phyloP scores from a whole-genome alignment of 1,140 invertebrate genomes.

The Brachionus calyciflorus region DNA sequence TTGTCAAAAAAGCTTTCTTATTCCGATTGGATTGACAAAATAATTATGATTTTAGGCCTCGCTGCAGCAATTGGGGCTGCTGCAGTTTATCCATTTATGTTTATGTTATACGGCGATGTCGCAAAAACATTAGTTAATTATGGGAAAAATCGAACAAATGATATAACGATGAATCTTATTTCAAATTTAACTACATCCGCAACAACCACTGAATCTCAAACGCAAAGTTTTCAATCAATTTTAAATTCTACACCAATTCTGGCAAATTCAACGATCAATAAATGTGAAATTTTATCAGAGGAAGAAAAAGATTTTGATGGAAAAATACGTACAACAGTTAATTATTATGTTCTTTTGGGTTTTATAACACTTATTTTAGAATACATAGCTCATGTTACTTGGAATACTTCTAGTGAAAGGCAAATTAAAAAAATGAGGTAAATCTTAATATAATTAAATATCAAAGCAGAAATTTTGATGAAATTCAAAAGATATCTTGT shows the following conservation, averaged over 20 bases:
- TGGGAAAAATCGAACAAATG: background rate
- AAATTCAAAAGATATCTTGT: too few species aligned
- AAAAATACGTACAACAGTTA: conserved; percentile 25
- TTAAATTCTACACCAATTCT: background rate
- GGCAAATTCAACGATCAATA: background rate
- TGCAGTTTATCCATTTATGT: conserved; percentile 45
- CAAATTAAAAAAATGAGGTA: conserved; percentile 43
- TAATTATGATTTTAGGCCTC: conserved; percentile 16
- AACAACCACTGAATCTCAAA: background rate
- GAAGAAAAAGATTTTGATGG: background rate
- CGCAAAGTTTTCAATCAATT: background rate
- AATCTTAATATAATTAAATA: too few species aligned
- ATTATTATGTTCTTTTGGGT: conserved; percentile 36
- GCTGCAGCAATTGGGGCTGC: background rate
- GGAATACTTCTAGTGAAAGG: conserved; percentile 33
- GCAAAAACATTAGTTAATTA: conserved; percentile 28
- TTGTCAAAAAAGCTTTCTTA: too few species aligned
- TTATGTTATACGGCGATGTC: conserved; percentile 23
- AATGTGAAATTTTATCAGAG: background rate
- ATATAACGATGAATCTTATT: background rate
- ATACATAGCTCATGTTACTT: conserved; percentile 39
- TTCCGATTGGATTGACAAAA: conserved; percentile 14
- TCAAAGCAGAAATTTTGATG: too few species aligned
- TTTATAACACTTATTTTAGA: conserved; percentile 1
- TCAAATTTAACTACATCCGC: background rate